A percentile compares a stretch with the other conserved stretches of the same genome.
These are phyloP conservation scores for Tuberolachnus salignus DNA, from an alignment of 2,888 invertebrate species.

Conservation along the genomic window DNA sequence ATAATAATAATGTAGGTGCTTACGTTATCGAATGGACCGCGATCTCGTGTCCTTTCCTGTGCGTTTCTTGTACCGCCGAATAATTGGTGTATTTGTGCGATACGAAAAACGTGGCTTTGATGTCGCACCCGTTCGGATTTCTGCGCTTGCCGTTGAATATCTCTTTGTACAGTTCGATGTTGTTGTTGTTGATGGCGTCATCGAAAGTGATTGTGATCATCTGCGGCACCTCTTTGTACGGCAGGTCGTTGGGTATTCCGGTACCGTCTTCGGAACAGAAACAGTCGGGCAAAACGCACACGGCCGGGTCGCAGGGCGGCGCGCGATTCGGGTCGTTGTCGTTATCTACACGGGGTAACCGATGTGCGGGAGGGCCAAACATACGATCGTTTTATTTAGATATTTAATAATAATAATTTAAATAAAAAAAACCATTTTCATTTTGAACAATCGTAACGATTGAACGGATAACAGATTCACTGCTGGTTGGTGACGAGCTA, in stretches of 20 bases:
- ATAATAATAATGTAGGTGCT: conserved; percentile 63
- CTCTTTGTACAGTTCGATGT: conserved; percentile 90
- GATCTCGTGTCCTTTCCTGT: conserved; percentile 90
- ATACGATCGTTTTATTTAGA: too few relatives aligned
- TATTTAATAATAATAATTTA: too few relatives aligned
- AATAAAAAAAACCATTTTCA: too few relatives aligned
- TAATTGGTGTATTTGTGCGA: conserved; percentile 94
- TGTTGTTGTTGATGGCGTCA: conserved; percentile 93
- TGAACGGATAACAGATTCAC: too few relatives aligned
- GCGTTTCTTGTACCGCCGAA: conserved; percentile 88
- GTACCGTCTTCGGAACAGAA: conserved; percentile 94
- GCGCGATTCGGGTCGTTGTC: conserved; percentile 93
- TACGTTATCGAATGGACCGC: conserved; percentile 93
- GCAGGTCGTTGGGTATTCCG: conserved; percentile 81
- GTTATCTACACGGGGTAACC: conserved; percentile 82
- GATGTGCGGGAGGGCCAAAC: too few relatives aligned
- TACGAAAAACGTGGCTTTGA: conserved; percentile 89
- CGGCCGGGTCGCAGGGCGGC: conserved; percentile 83
- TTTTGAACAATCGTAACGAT: too few relatives aligned
- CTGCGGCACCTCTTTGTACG: conserved; percentile 84
- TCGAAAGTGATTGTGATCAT: conserved; percentile 95
- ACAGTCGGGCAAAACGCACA: conserved; percentile 88
- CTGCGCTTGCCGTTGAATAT: conserved; percentile 87
- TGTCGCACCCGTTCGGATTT: conserved; percentile 92
- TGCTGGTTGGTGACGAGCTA: too few relatives aligned